phyloP scores from a whole-genome alignment of 1,140 invertebrate genomes.

The Psix sp. region DNA sequence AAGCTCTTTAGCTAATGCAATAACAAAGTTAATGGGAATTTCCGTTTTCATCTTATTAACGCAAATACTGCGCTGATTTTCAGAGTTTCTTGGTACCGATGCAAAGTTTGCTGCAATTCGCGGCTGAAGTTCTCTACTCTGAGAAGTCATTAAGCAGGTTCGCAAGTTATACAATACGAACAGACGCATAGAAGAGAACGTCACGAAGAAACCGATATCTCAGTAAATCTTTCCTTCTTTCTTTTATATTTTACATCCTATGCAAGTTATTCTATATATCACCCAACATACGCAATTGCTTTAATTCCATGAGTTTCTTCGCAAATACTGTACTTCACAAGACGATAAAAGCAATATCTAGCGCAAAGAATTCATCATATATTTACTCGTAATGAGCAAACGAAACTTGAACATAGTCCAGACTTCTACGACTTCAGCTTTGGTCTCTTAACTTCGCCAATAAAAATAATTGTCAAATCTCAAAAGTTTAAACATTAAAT shows the following conservation, averaged over 20 bases:
- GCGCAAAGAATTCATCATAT: conserved; percentile 31
- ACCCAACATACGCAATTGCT: conserved; percentile 21
- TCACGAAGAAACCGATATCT: conserved; percentile 31
- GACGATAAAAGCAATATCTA: conserved; percentile 23
- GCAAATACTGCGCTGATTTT: conserved; percentile 42
- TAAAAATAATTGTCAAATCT: background rate
- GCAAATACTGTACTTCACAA: conserved; percentile 20
- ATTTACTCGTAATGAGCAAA: conserved; percentile 2
- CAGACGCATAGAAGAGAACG: conserved; percentile 38
- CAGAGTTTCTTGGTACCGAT: conserved; percentile 22
- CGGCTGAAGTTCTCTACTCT: conserved; percentile 39
- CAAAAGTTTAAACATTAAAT: too few relatives aligned
- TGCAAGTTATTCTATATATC: conserved; percentile 15
- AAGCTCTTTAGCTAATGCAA: conserved; percentile 46
- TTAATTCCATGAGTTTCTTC: conserved; percentile 29
- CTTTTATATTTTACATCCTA: conserved; percentile 17
- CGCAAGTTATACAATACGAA: conserved; percentile 35
- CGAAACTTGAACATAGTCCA: background rate
- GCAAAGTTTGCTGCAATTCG: conserved; percentile 46
- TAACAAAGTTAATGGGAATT: conserved; percentile 50
- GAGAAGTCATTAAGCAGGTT: conserved; percentile 46
- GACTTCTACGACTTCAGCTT: background rate
- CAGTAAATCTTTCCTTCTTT: conserved; percentile 28
- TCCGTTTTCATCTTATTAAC: conserved; percentile 44
- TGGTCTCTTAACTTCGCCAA: background rate